Evolutionary conservation across 2,888 invertebrate species (phyloP).

Genomic region (Piscicola geometra): DNA sequence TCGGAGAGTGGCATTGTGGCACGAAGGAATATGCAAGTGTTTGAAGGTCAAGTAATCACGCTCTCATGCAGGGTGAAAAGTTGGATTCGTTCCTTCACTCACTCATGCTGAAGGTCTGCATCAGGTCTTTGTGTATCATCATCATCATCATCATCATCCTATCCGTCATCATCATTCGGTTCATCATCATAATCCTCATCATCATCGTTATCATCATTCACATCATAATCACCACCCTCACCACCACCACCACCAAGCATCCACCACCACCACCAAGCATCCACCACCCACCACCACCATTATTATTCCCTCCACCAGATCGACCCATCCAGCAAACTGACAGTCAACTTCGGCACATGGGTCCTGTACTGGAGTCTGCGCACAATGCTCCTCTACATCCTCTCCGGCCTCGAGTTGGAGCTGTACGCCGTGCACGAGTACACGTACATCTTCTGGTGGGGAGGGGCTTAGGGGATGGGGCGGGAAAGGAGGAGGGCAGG

Average conservation of each 20-base stretch:
- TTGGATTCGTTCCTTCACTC: constrained; percentile 77
- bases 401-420: constrained; percentile 90
- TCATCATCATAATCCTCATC: no score
- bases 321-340: constrained; percentile 68
- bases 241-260: no score
- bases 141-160: no score
- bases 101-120: constrained; percentile 61
- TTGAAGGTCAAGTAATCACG: no score
- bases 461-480: no score
- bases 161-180: no score
- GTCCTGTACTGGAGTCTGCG: constrained; percentile 79
- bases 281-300: background rate
- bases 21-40: background rate
- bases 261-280: constrained; percentile 4
- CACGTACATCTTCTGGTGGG: constrained; percentile 76
- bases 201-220: no score
- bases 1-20: no score
- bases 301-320: no score
- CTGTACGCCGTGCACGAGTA: constrained; percentile 93
- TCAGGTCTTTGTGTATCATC: background rate
- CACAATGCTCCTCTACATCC: constrained; percentile 81
- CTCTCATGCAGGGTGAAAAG: constrained; percentile 69
- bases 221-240: no score
- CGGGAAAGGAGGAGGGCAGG: no score
- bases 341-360: constrained; percentile 86